Base-by-base conservation (phyloP, 2,797 vertebrate species). In the Nannoperca australis region DNA sequence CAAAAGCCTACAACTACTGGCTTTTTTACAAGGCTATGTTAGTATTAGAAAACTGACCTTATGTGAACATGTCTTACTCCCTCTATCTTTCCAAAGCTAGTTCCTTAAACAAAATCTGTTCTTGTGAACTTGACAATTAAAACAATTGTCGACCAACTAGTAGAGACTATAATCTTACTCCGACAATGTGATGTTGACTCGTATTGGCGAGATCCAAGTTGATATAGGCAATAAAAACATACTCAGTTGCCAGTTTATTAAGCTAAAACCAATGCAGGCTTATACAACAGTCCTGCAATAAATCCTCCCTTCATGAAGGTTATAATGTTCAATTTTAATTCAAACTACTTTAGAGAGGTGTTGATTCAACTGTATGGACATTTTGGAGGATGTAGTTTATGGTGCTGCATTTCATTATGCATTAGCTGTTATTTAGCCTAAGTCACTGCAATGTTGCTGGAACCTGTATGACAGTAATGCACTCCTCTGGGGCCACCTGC, bases 401-500 rank as follows among this genome's bases (percentile, higher is more conserved):
- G 36, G 11, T 38, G 36, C 36, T 11, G 8, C 11, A 9, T 38
- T 38, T 1, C 5, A 38, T 38, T 2, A 38, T 38, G n/a, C n/a
- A n/a, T n/a, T n/a, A n/a, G n/a, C 47, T n/a, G 47, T 49, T n/a
- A 10, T 49, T 49, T 49, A 49, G 47, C 47, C 18, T 14, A 22
- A 34, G 15, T 34, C 67, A 1, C 1, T 49, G 4, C 5, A 58
- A 44, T n/a, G 12, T 50, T 14, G 40, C 34, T 53, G 67, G 54
- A 56, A 38, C 15, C 45, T 24, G 32, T 15, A 30, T 51, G n/a
- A 34, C 30, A 32, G 30, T 42, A 75, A 38, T 2, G 49, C 58
- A 74, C 64, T 85, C 79, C 86, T 89, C 62, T 88, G 83, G 75
- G 72, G 83, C 83, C 89, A 79, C 81, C 89, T 89, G 83, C 55